Evolutionary conservation across 2,888 invertebrate genomes (phyloP).

Genomic region (Rhingia rostrata): DNA sequence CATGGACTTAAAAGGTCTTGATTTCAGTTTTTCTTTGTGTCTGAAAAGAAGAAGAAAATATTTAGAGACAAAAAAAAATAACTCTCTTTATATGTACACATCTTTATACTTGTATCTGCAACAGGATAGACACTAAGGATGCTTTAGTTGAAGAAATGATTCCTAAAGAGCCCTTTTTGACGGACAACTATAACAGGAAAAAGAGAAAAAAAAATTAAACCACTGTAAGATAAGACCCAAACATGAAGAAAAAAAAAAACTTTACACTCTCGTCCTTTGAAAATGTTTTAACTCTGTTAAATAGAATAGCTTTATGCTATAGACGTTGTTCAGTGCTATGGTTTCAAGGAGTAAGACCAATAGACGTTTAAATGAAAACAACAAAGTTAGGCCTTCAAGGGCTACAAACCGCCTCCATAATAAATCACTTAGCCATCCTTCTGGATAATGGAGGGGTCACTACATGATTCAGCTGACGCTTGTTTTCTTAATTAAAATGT

Average conservation of each 20-base stretch:
- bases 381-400: conserved; percentile 5
- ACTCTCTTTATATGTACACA: not conserved
- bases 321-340: not conserved
- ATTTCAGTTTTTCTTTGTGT: conserved; percentile 32
- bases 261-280: not conserved
- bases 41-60: conserved; percentile 22
- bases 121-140: conserved; percentile 28
- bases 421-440: conserved; percentile 60
- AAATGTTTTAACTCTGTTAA: conserved; percentile 31
- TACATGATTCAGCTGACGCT: conserved; percentile 31
- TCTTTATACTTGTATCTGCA: conserved; percentile 34
- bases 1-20: conserved; percentile 24
- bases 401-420: conserved; percentile 27
- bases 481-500: conserved; percentile 63
- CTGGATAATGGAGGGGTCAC: conserved; percentile 43
- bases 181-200: conserved; percentile 19
- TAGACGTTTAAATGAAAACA: not conserved
- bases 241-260: conserved; percentile 4
- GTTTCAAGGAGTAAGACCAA: conserved; percentile 2
- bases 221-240: conserved; percentile 2
- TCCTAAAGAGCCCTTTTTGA: conserved; percentile 40
- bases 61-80: conserved; percentile 1
- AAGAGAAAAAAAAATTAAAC: conserved; percentile 1
- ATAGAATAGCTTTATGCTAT: conserved; percentile 2
- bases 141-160: conserved; percentile 48